Conservation (phyloP, 1,140 invertebrate genomes). For the Bursaphelenchus mucronatus region DNA sequence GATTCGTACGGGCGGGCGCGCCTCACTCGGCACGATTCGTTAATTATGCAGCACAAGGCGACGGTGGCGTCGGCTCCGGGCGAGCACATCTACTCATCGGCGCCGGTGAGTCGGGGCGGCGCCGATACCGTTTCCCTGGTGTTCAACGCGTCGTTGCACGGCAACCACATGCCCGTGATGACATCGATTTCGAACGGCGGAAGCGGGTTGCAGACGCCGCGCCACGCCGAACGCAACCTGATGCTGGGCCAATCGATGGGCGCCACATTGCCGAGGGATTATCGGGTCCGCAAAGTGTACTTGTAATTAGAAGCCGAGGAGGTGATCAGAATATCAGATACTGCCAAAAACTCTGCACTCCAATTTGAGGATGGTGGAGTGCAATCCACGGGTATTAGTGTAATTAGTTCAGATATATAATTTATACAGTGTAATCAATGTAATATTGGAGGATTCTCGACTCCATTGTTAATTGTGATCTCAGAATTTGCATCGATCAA, state of each 20-base stretch:
- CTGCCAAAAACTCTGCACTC: too few species aligned
- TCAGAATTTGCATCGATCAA: too few species aligned
- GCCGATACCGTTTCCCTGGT: conserved; percentile 54
- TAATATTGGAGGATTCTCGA: too few species aligned
- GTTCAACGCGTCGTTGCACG: conserved; percentile 30
- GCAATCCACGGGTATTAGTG: too few species aligned
- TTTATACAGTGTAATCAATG: too few species aligned
- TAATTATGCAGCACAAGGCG: conserved; percentile 37
- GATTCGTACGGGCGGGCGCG: conserved; percentile 44
- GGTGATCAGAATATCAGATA: too few species aligned
- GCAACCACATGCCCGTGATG: conserved; percentile 29
- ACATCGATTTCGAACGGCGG: conserved; percentile 46
- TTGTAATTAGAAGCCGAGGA: too few species aligned
- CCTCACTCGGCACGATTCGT: conserved; percentile 54
- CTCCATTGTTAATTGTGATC: too few species aligned
- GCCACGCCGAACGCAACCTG: conserved; percentile 27
- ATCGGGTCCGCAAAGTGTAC: conserved; percentile 58
- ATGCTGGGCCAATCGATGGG: conserved; percentile 16
- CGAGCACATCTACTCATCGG: conserved; percentile 33
- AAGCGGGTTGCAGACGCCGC: conserved; percentile 46
- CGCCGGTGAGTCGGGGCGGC: conserved; percentile 16
- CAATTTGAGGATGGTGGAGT: too few species aligned
- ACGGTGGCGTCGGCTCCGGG: conserved; percentile 10
- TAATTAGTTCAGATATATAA: too few species aligned
- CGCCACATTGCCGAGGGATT: conserved; percentile 54